Conservation (phyloP, 2,113 vertebrate genomes). For the Procavia capensis region DNA sequence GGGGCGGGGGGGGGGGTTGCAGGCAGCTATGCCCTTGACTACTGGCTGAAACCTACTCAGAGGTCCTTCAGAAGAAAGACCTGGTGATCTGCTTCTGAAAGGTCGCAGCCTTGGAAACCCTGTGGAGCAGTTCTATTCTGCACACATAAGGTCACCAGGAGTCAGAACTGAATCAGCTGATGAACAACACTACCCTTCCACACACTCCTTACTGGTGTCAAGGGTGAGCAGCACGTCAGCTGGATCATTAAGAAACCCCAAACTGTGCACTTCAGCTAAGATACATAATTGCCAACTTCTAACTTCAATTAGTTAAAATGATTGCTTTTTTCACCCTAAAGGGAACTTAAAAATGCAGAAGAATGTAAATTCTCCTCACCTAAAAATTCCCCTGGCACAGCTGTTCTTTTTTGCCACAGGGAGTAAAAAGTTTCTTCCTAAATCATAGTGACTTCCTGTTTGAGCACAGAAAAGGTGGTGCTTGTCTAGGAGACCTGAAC, state of each 20-base stretch:
- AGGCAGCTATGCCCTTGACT: not conserved
- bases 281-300: not conserved
- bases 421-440: not conserved
- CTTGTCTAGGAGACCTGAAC: not conserved
- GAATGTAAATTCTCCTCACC: not conserved
- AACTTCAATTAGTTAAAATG: not conserved
- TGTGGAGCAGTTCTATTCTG: not conserved
- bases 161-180: not conserved
- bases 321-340: not conserved
- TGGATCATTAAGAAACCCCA: not conserved
- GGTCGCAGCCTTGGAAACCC: not conserved
- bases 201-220: not conserved
- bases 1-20: too few species aligned
- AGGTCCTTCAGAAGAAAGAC: not conserved
- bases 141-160: not conserved
- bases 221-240: not conserved
- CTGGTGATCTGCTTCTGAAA: not conserved
- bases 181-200: not conserved
- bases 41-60: not conserved
- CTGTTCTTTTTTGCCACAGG: not conserved
- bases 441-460: not conserved
- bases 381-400: not conserved
- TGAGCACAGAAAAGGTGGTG: not conserved
- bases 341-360: slow-evolving; percentile 21
- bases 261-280: not conserved